Base-by-base conservation (phyloP, 2,113 vertebrate species). In the Lophotis ruficrista region DNA sequence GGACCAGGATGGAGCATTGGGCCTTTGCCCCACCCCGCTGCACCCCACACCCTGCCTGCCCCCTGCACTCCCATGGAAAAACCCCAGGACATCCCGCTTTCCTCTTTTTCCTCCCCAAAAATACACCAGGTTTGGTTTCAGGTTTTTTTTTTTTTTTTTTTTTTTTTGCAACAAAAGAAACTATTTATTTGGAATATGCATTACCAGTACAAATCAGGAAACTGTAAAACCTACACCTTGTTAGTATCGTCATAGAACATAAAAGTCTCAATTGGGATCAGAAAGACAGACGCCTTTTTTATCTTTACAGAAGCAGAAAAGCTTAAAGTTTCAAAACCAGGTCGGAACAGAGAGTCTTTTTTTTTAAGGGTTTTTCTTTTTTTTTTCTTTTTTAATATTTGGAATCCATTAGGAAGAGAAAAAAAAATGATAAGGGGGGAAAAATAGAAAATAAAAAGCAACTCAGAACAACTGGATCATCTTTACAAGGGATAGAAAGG, bases 191-290 rank as follows among this genome's bases (percentile, higher is more conserved):
- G 98, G 98, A 99, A 99, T 99, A 99, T 98, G 98, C 99, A 99
- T 99, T 98, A 99, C 98, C 98, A 99, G 98, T 99, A 99, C 98
- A 99, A 99, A 99, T 99, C 95, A 99, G 99, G 98, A 99, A 98
- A 98, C 98, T 98, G 98, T 98, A 98, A 99, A 99, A 98, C 98
- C 99, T 98, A 99, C 98, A 98, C 97, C 98, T 98, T 99, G 98
- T 98, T 98, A 98, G 98, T 98, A 98, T 98, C 98, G 97, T 98
- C 98, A 98, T 98, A 99, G 98, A 99, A 99, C 99, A 99, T 97
- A 98, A 97, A 98, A 97, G 96, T 96, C 96, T 97, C 97, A 96
- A 91, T 75, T 96, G 96, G 97, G 97, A 98, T 98, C 98, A 98
- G 98, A 99, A 99, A 98, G 98, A 98, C 98, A 99, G 97, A 98